Percentiles rank a stretch among this genome's conserved stretches.
These are phyloP conservation scores for Luscinia luscinia DNA, from an alignment of 2,797 vertebrate species.

Conservation along the genomic window DNA sequence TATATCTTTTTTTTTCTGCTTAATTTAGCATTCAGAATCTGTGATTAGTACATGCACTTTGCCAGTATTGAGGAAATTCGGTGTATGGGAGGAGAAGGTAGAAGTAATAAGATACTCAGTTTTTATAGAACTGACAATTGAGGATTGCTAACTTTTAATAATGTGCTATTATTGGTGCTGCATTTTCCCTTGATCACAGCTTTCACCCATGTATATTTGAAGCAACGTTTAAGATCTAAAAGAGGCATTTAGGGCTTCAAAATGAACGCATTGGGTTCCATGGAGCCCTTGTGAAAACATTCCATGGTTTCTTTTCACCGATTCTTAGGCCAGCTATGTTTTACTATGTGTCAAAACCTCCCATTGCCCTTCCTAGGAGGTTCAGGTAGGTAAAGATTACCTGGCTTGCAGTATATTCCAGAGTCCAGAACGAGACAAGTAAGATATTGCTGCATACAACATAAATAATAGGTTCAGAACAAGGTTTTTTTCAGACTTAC, in stretches of 20 bases:
- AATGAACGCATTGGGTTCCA: not conserved
- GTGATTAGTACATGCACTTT: constrained; percentile 3
- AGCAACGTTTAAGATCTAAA: constrained; percentile 38
- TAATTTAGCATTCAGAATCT: constrained; percentile 62
- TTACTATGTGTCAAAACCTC: not conserved
- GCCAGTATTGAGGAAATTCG: constrained; percentile 59
- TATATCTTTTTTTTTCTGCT: constrained; percentile 56
- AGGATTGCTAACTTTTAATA: constrained; percentile 69
- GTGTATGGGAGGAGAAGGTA: constrained; percentile 34
- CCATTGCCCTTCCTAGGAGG: not conserved
- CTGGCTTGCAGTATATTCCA: not conserved
- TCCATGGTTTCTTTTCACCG: not conserved
- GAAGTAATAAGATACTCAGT: constrained; percentile 56
- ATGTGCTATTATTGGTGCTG: constrained; percentile 61
- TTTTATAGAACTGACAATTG: constrained; percentile 61
- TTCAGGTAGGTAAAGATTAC: not conserved
- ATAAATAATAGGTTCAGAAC: not conserved
- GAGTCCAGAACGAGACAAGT: not conserved
- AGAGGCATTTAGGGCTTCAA: constrained; percentile 7
- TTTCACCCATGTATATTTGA: constrained; percentile 36
- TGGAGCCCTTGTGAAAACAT: not conserved
- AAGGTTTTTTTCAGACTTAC: not conserved
- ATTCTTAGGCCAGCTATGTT: not conserved
- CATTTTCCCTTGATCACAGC: constrained; percentile 48
- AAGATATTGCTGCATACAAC: not conserved